These are phyloP conservation scores for Chelonia mydas DNA, from an alignment of 2,797 vertebrate species.

Conservation along the genomic window DNA sequence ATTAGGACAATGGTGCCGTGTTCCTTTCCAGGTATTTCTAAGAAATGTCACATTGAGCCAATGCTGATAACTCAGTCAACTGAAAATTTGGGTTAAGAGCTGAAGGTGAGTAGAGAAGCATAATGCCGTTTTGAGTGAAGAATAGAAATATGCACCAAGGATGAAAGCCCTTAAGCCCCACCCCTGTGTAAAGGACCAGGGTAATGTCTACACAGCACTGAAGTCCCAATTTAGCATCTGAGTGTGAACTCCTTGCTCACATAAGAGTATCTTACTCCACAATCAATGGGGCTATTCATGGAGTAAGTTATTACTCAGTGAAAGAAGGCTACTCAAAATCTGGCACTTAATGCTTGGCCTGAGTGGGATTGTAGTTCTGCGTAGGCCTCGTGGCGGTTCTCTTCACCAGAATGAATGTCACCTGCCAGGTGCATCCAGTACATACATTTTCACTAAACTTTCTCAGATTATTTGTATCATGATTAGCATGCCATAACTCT, in stretches of 20 bases:
- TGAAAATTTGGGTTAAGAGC: fast-evolving
- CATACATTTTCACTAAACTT: background rate
- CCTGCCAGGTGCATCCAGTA: background rate
- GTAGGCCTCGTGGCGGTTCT: fast-evolving
- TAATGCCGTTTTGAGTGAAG: fast-evolving
- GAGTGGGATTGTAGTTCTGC: background rate
- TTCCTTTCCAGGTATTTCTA: background rate
- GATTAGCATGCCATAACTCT: background rate
- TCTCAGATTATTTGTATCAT: fast-evolving
- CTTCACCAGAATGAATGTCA: background rate
- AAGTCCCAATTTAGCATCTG: background rate
- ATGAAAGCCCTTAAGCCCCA: background rate
- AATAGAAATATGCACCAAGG: fast-evolving
- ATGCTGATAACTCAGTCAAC: background rate
- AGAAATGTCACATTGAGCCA: background rate
- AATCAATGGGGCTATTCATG: background rate
- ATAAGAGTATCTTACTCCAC: background rate
- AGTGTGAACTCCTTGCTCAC: fast-evolving
- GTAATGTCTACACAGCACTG: fast-evolving
- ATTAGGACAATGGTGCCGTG: background rate
- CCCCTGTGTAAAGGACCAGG: background rate
- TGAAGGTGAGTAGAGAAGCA: background rate
- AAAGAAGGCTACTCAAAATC: background rate
- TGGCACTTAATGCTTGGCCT: background rate
- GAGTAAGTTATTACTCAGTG: background rate